These are phyloP conservation scores for Mastigias papua DNA, from an alignment of 30 jellyfish, hydroid and myxozoan genomes.

Conservation along the genomic window DNA sequence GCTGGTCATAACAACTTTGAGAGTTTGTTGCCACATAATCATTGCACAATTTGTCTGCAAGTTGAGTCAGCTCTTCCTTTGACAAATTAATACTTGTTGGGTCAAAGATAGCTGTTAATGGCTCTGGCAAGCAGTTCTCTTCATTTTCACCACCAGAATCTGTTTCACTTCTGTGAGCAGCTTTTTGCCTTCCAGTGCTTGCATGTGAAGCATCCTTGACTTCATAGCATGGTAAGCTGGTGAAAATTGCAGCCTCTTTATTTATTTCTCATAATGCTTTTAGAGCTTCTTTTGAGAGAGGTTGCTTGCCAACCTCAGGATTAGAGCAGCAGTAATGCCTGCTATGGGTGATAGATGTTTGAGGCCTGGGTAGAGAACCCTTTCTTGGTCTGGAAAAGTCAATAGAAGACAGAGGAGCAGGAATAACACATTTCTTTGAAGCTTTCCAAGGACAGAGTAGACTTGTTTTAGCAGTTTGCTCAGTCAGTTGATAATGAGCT, in stretches of 20 bases:
- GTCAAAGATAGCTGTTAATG: slow-evolving; percentile 28
- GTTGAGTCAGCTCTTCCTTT: background rate
- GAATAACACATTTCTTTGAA: slow-evolving; percentile 10
- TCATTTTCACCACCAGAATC: slow-evolving; percentile 30
- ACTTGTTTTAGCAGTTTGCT: slow-evolving; percentile 34
- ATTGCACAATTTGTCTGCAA: background rate
- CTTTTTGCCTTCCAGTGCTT: slow-evolving; percentile 1
- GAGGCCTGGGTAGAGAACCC: slow-evolving; percentile 19
- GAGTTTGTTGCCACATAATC: background rate
- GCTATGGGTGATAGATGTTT: slow-evolving; percentile 1
- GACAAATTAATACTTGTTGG: slow-evolving; percentile 31
- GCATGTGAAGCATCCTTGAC: background rate
- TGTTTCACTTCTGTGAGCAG: slow-evolving; percentile 21
- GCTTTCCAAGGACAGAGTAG: slow-evolving; percentile 38
- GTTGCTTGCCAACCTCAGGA: slow-evolving; percentile 34
- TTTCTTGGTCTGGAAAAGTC: slow-evolving; percentile 8
- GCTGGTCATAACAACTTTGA: slow-evolving; percentile 6
- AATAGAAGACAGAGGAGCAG: slow-evolving; percentile 3
- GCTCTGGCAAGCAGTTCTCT: slow-evolving; percentile 35
- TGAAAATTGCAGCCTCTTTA: slow-evolving; percentile 35
- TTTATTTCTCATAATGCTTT: background rate
- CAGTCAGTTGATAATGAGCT: slow-evolving; percentile 31
- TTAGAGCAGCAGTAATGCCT: slow-evolving; percentile 28
- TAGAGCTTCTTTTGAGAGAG: slow-evolving; percentile 26
- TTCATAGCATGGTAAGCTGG: slow-evolving; percentile 22